Base-by-base conservation (phyloP, 2,113 vertebrate species). In the Oreocharis arfaki region DNA sequence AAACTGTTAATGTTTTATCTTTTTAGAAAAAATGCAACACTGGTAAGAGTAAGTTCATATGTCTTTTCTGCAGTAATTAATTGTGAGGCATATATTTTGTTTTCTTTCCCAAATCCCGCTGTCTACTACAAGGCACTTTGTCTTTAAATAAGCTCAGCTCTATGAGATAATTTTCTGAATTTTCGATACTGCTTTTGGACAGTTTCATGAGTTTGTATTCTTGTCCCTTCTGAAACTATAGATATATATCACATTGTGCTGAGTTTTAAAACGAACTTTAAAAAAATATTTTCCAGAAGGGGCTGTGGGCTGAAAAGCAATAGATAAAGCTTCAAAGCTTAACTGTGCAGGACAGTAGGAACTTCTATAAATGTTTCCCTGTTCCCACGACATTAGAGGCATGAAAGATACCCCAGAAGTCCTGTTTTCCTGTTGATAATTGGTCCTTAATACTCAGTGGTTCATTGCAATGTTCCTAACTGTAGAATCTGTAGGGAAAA, bases 401-500 rank as follows among this genome's bases (percentile, higher is more conserved):
- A 46, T 28, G 63, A 94, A 96, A 42, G 21, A n/a, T 92, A 87
- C 35, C 28, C 42, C 68, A 67, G 73, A 90, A 94, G 63, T 42
- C 11, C 47, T 77, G 55, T 89, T 60, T 91, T 44, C 35, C n/a
- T 94, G 70, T 35, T 94, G 78, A 86, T 52, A 96, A 96, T 89
- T 59, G 52, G 33, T 82, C 59, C 83, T 94, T 82, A 95, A 88
- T 67, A 41, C 44, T 92, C 59, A 68, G 71, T 7, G 94, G 59
- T 80, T 44, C 41, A 67, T 63, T 95, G 70, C 33, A 79, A 90
- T 87, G 35, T 89, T 92, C 89, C 33, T 87, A 94, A 86, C 77
- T 83, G 39, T 39, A 88, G 67, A 94, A 88, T 87, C 53, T 56
- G 27, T 75, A 91, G 41, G 41, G 75, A 69, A 95, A 96, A 97